phyloP scores from a whole-genome alignment of 2,113 vertebrate species.

The Microtus ochrogaster region DNA sequence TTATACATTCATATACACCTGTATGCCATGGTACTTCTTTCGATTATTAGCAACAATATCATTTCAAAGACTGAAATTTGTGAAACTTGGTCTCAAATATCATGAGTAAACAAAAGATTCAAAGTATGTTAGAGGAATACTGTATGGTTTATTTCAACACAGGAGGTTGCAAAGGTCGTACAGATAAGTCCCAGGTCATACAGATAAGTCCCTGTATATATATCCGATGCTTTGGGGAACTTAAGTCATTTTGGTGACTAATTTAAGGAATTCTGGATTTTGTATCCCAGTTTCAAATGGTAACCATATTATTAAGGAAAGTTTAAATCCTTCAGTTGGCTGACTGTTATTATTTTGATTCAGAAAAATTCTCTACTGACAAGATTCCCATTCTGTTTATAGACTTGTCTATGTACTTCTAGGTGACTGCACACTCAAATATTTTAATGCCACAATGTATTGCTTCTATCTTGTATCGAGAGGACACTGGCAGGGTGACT shows the following conservation, averaged over 20 bases:
- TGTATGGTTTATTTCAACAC: background rate
- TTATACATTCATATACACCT: background rate
- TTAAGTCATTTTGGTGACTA: slow-evolving; percentile 30
- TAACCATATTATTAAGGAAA: too few species aligned
- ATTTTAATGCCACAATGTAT: background rate
- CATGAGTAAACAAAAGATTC: background rate
- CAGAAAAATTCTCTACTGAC: background rate
- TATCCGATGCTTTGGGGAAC: background rate
- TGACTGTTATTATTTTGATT: slow-evolving; percentile 10
- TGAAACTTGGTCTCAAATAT: background rate
- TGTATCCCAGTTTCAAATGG: slow-evolving; percentile 11
- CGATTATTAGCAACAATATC: background rate
- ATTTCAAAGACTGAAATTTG: slow-evolving; percentile 9
- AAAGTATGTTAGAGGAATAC: background rate
- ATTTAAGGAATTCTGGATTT: slow-evolving; percentile 12
- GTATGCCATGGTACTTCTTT: background rate
- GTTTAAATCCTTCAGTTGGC: background rate
- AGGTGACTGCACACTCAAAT: background rate
- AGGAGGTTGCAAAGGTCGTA: background rate
- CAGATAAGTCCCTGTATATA: background rate
- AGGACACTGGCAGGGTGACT: background rate
- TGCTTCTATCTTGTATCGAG: background rate
- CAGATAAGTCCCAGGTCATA: slow-evolving; percentile 21
- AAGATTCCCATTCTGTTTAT: background rate
- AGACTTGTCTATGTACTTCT: slow-evolving; percentile 5